Base-by-base conservation (phyloP, 2,113 vertebrate species). In the Sorex fumeus region DNA sequence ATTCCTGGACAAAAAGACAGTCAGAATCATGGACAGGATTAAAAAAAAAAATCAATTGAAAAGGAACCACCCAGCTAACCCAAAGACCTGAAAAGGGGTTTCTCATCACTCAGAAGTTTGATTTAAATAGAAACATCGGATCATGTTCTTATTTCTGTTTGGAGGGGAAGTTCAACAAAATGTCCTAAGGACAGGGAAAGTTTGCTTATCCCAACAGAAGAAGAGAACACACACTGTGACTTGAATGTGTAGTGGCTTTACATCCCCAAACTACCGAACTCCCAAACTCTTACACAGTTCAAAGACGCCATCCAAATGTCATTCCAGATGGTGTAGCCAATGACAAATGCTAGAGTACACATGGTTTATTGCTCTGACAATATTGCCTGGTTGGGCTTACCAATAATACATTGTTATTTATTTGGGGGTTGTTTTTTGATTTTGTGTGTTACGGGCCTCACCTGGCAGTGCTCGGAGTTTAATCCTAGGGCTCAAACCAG, bases 151-250 rank as follows among this genome's bases (percentile, higher is more conserved):
- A 47, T 87, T 79, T 90, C 62, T 66, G 13, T 80, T 81, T 71
- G n/a, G 53, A 53, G 85, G 69, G 27, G 89, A 84, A 96, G 60
- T 47, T 36, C 25, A 74, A 75, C 32, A 57, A 72, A 82, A 45
- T 45, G 25, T 53, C 82, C 91, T 86, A 45, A 83, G 70, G n/a
- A 13, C 27, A 19, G 28, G 5, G 50, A 81, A 30, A 70, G 8
- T 27, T 62, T 45, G 25, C 28, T 43, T 82, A 34, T 60, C 62
- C 34, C n/a, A 64, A 36, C 45, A 74, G 40, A 82, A 90, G 79
- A 71, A 34, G 4, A 50, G 62, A 81, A 57, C 11, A 40, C 76
- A 16, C n/a, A 62, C 8, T 30, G 13, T 60, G 16, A 23, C 36
- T 18, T 60, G 62, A 27, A 0, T 9, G 13, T 4, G 15, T 19